A percentile compares a stretch with the other conserved stretches of the same genome.
These are phyloP conservation scores for Peromyscus melanophrys DNA, from an alignment of 2,797 vertebrate species.

Conservation along the genomic window DNA sequence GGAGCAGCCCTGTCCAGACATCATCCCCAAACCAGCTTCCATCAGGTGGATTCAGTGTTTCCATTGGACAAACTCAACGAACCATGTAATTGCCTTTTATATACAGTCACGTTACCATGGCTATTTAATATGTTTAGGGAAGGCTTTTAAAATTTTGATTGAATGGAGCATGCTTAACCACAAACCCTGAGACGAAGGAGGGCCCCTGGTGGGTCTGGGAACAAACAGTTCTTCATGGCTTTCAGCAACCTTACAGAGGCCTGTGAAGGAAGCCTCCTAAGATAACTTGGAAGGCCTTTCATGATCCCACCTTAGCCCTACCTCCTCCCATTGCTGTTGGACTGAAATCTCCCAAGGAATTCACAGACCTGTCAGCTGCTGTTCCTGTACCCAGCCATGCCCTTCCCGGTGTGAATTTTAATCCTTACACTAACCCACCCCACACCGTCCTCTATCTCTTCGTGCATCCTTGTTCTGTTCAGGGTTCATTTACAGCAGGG, in stretches of 20 bases:
- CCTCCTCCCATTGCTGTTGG: accelerated
- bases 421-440: neutral
- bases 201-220: neutral
- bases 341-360: too few relatives aligned
- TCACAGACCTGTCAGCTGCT: neutral
- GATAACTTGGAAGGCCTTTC: neutral
- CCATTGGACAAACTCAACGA: conserved; percentile 90
- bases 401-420: neutral
- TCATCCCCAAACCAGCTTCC: conserved; percentile 86
- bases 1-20: conserved; percentile 86
- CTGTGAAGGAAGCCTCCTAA: neutral
- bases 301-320: neutral
- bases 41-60: conserved; percentile 89
- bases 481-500: too few relatives aligned
- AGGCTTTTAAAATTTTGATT: conserved; percentile 81
- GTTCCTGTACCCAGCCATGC: neutral
- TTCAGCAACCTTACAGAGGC: too few relatives aligned
- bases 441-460: neutral
- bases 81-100: conserved; percentile 87
- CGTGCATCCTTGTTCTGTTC: accelerated
- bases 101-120: conserved; percentile 87
- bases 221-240: neutral
- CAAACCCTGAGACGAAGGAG: conserved; percentile 66
- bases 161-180: conserved; percentile 79
- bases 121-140: conserved; percentile 83